Conservation (phyloP, 1,140 invertebrate genomes). For the Hylyphantes graminicola region DNA sequence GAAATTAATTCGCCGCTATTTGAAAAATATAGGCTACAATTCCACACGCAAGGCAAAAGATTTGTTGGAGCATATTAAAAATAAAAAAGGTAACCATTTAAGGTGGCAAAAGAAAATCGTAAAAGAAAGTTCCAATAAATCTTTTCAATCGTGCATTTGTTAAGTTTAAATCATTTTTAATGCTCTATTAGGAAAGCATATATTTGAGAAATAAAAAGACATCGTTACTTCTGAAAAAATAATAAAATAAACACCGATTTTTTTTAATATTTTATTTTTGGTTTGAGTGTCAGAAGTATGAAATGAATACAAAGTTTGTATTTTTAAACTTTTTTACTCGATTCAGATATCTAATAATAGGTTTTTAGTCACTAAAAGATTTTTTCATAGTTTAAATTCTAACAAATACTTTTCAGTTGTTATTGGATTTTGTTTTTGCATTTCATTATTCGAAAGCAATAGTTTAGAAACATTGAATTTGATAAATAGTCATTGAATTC, state of each 20-base stretch:
- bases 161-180: constrained; percentile 54
- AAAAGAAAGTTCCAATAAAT: constrained; percentile 56
- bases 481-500: too few species aligned
- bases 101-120: constrained; percentile 50
- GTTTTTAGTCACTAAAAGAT: not conserved
- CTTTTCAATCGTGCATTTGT: constrained; percentile 57
- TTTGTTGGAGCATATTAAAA: not conserved
- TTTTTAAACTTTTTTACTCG: not conserved
- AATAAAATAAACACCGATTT: not conserved
- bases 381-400: not conserved
- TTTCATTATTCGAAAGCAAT: too few species aligned
- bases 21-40: constrained; percentile 60
- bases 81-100: constrained; percentile 36
- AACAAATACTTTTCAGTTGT: not conserved
- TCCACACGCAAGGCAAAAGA: constrained; percentile 46
- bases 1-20: constrained; percentile 59
- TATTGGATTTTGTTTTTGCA: not conserved
- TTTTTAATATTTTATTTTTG: constrained; percentile 20
- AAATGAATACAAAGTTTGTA: constrained; percentile 8
- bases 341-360: not conserved
- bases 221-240: not conserved
- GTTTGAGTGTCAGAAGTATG: constrained; percentile 5
- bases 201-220: constrained; percentile 31
- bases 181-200: constrained; percentile 56
- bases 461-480: too few species aligned